phyloP scores from a whole-genome alignment of 1,140 invertebrate species.

The Leptinotarsa undecemlineata region DNA sequence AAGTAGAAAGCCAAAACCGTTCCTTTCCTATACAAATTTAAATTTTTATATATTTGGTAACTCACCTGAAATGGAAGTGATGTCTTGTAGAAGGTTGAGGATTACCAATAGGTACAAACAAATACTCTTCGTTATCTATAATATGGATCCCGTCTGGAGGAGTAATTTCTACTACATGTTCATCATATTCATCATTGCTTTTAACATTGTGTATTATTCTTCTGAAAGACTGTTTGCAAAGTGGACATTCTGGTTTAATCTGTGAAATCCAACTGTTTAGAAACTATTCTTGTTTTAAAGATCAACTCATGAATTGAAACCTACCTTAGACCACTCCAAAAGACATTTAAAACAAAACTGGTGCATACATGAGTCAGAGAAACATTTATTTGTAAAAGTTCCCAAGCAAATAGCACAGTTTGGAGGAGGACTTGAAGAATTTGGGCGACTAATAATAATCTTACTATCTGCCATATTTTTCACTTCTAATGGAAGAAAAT shows the following conservation, averaged over 20 bases:
- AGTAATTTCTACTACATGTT: slow-evolving; percentile 62
- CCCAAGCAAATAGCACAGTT: slow-evolving; percentile 92
- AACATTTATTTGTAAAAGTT: slow-evolving; percentile 83
- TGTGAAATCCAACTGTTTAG: slow-evolving; percentile 43
- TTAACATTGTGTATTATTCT: slow-evolving; percentile 91
- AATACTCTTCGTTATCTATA: slow-evolving; percentile 39
- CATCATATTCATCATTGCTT: slow-evolving; percentile 84
- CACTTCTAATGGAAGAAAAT: not conserved
- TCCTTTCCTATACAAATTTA: not conserved
- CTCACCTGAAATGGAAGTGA: slow-evolving; percentile 53
- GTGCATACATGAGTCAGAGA: slow-evolving; percentile 89
- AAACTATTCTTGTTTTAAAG: not conserved
- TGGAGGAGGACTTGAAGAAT: slow-evolving; percentile 70
- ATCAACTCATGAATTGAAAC: slow-evolving; percentile 28
- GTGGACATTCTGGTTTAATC: slow-evolving; percentile 90
- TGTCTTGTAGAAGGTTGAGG: slow-evolving; percentile 43
- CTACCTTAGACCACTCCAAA: slow-evolving; percentile 89
- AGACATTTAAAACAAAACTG: slow-evolving; percentile 93
- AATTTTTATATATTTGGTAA: not conserved
- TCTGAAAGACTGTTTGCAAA: slow-evolving; percentile 90
- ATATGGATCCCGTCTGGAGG: slow-evolving; percentile 35
- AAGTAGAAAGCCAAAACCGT: no score
- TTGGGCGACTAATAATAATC: slow-evolving; percentile 41
- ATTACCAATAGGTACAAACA: slow-evolving; percentile 42
- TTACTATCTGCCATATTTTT: slow-evolving; percentile 43